phyloP scores from a whole-genome alignment of 2,888 invertebrate species.

The Crossocerus cetratus region DNA sequence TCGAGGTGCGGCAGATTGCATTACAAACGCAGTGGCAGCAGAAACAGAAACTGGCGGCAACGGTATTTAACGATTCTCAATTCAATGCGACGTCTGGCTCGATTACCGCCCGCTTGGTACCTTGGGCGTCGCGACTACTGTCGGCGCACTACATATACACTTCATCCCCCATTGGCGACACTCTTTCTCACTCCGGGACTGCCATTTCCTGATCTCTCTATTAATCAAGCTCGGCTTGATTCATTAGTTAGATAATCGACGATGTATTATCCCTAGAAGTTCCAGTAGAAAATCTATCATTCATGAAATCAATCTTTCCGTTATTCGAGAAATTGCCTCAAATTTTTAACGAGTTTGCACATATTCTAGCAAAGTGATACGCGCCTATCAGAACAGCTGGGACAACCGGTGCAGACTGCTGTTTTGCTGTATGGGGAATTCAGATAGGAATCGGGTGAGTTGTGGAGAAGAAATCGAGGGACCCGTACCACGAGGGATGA shows the following conservation, averaged over 20 bases:
- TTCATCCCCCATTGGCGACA: not conserved
- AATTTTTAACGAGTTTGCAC: not conserved
- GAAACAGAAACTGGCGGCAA: constrained; percentile 90
- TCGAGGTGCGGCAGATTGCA: constrained; percentile 81
- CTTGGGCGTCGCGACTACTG: constrained; percentile 2
- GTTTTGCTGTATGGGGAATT: constrained; percentile 89
- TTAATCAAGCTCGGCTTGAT: not conserved
- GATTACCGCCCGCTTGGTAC: constrained; percentile 24
- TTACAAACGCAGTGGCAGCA: constrained; percentile 86
- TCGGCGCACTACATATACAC: not conserved
- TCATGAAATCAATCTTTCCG: not conserved
- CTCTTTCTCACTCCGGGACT: not conserved
- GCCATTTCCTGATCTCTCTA: not conserved
- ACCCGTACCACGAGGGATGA: not conserved
- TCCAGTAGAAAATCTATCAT: not conserved
- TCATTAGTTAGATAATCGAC: not conserved
- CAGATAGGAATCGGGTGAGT: constrained; percentile 84
- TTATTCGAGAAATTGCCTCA: not conserved
- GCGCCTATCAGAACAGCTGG: constrained; percentile 93
- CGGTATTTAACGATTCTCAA: constrained; percentile 78
- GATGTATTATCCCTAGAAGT: not conserved
- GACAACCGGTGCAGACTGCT: constrained; percentile 88
- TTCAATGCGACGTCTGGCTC: constrained; percentile 23
- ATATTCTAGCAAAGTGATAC: constrained; percentile 87
- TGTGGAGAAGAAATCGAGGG: not conserved